These are phyloP conservation scores for Aeoliscus strigatus DNA, from an alignment of 2,797 vertebrate genomes.

Conservation along the genomic window DNA sequence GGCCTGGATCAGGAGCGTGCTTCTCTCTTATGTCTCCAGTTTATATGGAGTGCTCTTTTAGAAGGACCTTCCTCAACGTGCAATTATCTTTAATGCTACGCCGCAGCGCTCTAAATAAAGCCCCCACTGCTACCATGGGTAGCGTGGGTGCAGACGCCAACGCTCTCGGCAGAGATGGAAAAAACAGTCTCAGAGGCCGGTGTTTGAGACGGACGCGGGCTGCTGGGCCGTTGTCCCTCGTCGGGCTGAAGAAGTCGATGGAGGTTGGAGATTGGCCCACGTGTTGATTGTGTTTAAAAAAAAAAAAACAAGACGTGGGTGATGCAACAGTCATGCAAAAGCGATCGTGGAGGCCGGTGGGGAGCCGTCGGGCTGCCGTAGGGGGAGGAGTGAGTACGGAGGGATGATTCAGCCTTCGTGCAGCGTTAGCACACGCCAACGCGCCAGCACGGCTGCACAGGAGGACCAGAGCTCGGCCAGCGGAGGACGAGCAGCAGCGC, in stretches of 20 bases:
- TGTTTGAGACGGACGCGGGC: slow-evolving; percentile 50
- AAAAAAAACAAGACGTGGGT: too few relatives aligned
- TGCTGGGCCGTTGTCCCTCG: too few relatives aligned
- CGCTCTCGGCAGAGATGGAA: slow-evolving; percentile 63
- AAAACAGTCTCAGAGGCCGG: slow-evolving; percentile 57
- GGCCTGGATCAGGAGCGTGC: slow-evolving; percentile 47
- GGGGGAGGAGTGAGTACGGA: slow-evolving; percentile 46
- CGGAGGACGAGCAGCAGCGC: slow-evolving; percentile 35
- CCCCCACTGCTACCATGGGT: slow-evolving; percentile 66
- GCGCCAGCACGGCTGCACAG: slow-evolving; percentile 11
- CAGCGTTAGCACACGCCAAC: slow-evolving; percentile 26
- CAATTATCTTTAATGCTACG: slow-evolving; percentile 85
- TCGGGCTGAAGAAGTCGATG: too few relatives aligned
- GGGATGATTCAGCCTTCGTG: slow-evolving; percentile 62
- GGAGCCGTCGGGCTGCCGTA: slow-evolving; percentile 33
- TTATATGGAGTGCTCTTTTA: slow-evolving; percentile 70
- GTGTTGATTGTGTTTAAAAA: too few relatives aligned
- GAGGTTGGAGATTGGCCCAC: too few relatives aligned
- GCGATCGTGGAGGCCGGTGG: too few relatives aligned
- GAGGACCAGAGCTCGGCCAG: slow-evolving; percentile 22
- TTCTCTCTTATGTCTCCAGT: slow-evolving; percentile 64
- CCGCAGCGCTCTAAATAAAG: slow-evolving; percentile 81
- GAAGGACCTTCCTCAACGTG: slow-evolving; percentile 74
- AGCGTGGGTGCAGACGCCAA: slow-evolving; percentile 68
- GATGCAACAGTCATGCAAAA: too few relatives aligned